Base-by-base conservation (phyloP, 2,888 invertebrate genomes). In the Dione juno region DNA sequence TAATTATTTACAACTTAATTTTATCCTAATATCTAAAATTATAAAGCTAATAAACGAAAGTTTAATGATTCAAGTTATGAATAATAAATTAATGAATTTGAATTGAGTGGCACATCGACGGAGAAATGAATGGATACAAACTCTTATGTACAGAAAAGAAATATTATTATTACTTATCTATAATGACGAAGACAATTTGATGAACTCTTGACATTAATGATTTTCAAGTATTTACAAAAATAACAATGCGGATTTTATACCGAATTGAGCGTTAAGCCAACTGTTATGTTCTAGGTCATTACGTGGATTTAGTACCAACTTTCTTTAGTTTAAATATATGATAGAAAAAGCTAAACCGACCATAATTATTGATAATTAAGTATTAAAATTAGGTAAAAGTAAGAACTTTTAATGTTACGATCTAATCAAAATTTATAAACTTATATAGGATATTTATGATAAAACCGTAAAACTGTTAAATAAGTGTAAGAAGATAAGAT, bases 21-120 rank as follows among this genome's bases (percentile, higher is more conserved):
- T 83, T 81, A 76, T 78, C 77, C 86, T 88, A 88, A 87, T 14
- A 83, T 74, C 88, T 90, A 90, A 87, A 84, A 84, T 83, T 84
- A 85, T 86, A 89, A 85, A 88, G 83, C 89, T 90, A 90, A 87
- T 89, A 88, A 90, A 89, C 85, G 88, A 89, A 85, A 85, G 81
- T 87, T 78, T 83, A 82, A 88, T 84, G 84, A 84, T 84, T 86
- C 85, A 84, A 87, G 81, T 83, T 85, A 78, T 91, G 89, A 90
- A 84, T 84, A 92, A 92, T 92, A 92, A 92, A 92, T 92, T 92
- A 92, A 91, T 92, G 91, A 90, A 88, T 88, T 89, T 88, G 84
- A 81, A 84, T 84, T 81, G 84, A 84, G 88, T 90, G 91, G 90
- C 88, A 90, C 87, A 82, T 86, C 74, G 76, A 81, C 50, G 61